Evolutionary conservation across 2,113 vertebrate species (phyloP).

Genomic region (Vidua chalybeata): DNA sequence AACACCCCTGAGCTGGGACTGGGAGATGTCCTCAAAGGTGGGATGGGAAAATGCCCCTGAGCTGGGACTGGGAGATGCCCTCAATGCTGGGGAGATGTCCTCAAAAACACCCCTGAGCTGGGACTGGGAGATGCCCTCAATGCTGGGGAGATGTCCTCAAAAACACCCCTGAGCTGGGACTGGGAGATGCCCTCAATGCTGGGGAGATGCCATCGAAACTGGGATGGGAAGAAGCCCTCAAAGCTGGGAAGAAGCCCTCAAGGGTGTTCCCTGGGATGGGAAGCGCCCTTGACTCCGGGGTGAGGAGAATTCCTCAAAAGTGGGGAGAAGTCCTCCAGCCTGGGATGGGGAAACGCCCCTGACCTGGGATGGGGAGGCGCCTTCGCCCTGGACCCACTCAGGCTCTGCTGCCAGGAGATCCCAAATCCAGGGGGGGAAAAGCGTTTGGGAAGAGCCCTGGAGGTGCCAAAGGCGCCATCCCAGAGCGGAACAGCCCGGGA

Average conservation of each 20-base stretch:
- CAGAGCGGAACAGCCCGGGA: background rate
- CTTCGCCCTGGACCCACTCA: background rate
- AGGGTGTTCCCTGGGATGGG: too few species aligned
- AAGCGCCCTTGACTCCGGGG: background rate
- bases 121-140: background rate
- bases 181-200: background rate
- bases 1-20: fast-evolving
- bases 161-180: too few species aligned
- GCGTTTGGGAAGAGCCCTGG: background rate
- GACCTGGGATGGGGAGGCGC: background rate
- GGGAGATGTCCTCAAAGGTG: background rate
- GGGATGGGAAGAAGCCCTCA: background rate
- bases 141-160: background rate
- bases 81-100: background rate
- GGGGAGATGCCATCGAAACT: background rate
- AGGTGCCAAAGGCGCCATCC: background rate
- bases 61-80: too few species aligned
- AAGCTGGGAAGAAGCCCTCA: background rate
- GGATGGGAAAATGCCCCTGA: too few species aligned
- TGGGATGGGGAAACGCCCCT: background rate
- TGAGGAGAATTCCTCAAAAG: background rate
- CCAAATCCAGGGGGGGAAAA: background rate
- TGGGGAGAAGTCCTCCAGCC: background rate
- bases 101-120: background rate
- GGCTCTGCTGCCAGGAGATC: background rate